Base-by-base conservation (phyloP, 64 coral and sea anemone species). In the Pocillopora damicornis region DNA sequence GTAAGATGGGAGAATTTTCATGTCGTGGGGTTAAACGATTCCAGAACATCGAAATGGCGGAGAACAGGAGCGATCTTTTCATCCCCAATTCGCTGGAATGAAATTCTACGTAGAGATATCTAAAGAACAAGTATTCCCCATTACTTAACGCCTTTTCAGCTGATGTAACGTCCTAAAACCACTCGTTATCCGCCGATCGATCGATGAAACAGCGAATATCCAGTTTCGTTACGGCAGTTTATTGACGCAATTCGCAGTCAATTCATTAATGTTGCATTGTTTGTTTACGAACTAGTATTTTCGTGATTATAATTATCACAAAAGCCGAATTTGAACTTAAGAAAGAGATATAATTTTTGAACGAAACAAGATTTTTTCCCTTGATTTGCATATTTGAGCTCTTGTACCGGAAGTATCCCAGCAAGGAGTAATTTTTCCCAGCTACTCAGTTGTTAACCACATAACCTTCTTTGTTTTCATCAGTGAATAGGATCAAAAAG, bases 361-460 rank as follows among this genome's bases (percentile, higher is more conserved):
- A 1, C 16, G 12, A 15, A 42, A 18, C 17, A 3, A 23, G 35
- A 56, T 0, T 45, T 59, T 79, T 79, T 79, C 59, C 59, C 76
- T 59, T 79, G 76, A 59, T 79, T 59, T 79, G 76, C 76, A 60
- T 59, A 79, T 37, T 77, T 75, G 18, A 20, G 22, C 4, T 0
- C 17, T 37, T 18, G 68, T 45, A 83, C 80, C 80, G 80, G 80
- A 83, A 83, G 80, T 83, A 15, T 38, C 62, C 42, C 60, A 81
- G 60, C 26, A 81, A 36, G 79, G 22, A 65, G 16, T 34, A 80
- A 23, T 5, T 22, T n/a, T 22, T 25, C 20, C 66, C 9, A 63
- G 20, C 15, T 51, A 58, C 75, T 77, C 75, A 17, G 37, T 77
- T 77, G 37, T 42, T 77, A 77, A 51, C 75, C 8, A 77, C 42